A percentile compares a stretch with the other conserved stretches of the same genome.
These are phyloP conservation scores for Recurvirostra avosetta DNA, from an alignment of 2,113 vertebrate genomes.

Conservation along the genomic window DNA sequence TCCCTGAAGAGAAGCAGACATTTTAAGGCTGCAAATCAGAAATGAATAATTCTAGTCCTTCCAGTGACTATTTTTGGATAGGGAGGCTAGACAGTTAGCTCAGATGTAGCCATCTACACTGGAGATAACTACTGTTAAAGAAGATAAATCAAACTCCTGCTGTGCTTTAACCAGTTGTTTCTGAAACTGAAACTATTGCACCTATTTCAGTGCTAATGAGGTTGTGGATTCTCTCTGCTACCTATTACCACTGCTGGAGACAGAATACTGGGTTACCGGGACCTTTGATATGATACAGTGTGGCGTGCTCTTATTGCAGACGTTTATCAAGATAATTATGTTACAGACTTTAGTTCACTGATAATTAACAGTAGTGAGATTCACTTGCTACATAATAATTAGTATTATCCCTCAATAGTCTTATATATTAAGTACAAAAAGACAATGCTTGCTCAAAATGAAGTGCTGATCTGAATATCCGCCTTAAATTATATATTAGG, in stretches of 20 bases:
- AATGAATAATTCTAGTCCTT: not conserved
- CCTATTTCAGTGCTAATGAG: not conserved
- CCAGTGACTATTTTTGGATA: not conserved
- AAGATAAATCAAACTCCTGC: not conserved
- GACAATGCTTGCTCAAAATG: not conserved
- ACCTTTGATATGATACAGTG: not conserved
- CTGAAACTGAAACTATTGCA: not conserved
- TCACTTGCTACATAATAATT: not conserved
- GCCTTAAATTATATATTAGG: not conserved
- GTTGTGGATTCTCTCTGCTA: not conserved
- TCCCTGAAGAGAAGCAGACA: not conserved
- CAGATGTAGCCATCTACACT: not conserved
- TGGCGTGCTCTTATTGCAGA: not conserved
- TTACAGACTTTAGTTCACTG: not conserved
- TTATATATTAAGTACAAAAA: constrained; percentile 1
- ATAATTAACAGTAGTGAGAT: constrained; percentile 6
- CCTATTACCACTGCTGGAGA: not conserved
- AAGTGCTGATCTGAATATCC: not conserved
- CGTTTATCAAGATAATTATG: not conserved
- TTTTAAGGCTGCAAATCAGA: not conserved
- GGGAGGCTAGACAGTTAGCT: not conserved
- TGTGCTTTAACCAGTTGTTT: not conserved
- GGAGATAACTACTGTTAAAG: not conserved
- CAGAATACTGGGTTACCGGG: not conserved
- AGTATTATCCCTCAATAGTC: not conserved